A percentile compares a stretch with the other conserved stretches of the same genome.
Evolutionary conservation across 1,140 invertebrate genomes (phyloP).

Genomic region (Magallana gigas): DNA sequence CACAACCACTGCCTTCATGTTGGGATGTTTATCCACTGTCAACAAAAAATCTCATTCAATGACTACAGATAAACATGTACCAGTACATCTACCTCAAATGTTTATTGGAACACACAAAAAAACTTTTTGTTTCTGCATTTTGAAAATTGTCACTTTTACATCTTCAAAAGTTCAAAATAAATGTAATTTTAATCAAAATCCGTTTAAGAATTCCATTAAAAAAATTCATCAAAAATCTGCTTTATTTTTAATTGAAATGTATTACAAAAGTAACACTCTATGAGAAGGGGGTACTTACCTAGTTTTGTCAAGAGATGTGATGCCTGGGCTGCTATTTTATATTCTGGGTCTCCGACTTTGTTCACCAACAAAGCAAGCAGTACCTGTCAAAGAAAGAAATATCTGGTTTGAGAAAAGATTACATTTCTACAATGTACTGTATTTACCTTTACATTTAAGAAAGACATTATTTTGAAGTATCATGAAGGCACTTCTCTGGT

Average conservation of each 20-base stretch:
- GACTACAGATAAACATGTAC: not conserved
- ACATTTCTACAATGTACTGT: not conserved
- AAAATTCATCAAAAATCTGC: too few species aligned
- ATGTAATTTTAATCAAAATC: too few species aligned
- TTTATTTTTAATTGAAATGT: too few species aligned
- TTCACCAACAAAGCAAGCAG: slow-evolving; percentile 92
- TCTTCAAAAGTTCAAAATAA: too few species aligned
- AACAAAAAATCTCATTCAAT: slow-evolving; percentile 43
- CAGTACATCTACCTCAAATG: too few species aligned
- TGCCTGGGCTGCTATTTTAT: slow-evolving; percentile 90
- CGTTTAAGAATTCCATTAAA: too few species aligned
- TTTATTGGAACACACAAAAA: too few species aligned
- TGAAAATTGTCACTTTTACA: too few species aligned
- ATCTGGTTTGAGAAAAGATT: not conserved
- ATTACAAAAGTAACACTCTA: too few species aligned
- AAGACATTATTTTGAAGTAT: too few species aligned
- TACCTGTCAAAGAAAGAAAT: not conserved
- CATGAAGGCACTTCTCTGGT: too few species aligned
- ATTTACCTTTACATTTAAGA: not conserved
- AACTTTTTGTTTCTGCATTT: too few species aligned
- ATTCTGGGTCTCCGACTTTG: slow-evolving; percentile 95
- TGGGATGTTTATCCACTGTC: slow-evolving; percentile 87
- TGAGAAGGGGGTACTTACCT: slow-evolving; percentile 76
- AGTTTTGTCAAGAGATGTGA: slow-evolving; percentile 92
- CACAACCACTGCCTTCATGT: slow-evolving; percentile 94